phyloP scores from a whole-genome alignment of 2,113 vertebrate species.

The Lasiurus borealis region DNA sequence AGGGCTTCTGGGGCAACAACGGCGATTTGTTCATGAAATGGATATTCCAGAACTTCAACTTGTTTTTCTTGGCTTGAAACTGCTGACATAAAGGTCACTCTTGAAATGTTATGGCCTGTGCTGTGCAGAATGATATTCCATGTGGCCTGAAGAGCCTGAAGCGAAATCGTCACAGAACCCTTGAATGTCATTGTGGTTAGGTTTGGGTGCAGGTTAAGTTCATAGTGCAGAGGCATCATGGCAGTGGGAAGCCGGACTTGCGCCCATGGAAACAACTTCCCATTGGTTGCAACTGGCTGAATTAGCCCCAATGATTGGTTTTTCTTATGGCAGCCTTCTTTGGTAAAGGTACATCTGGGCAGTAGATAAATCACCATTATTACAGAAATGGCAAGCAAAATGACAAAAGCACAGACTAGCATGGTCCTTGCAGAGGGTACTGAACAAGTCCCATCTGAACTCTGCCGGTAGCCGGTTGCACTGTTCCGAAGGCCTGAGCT shows the following conservation, averaged over 20 bases:
- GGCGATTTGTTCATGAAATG: slow-evolving; percentile 92
- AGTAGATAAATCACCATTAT: slow-evolving; percentile 93
- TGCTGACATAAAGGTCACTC: slow-evolving; percentile 82
- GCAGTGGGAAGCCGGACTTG: slow-evolving; percentile 90
- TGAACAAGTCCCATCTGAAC: slow-evolving; percentile 87
- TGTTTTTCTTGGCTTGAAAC: slow-evolving; percentile 78
- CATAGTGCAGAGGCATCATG: slow-evolving; percentile 91
- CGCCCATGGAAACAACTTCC: slow-evolving; percentile 94
- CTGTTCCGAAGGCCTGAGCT: slow-evolving; percentile 90
- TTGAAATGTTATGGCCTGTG: slow-evolving; percentile 91
- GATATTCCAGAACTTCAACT: slow-evolving; percentile 91
- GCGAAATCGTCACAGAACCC: slow-evolving; percentile 90
- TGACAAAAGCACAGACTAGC: slow-evolving; percentile 89
- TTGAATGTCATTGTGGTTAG: slow-evolving; percentile 90
- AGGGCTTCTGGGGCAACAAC: slow-evolving; percentile 89
- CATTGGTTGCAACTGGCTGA: slow-evolving; percentile 91
- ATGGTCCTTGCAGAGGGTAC: slow-evolving; percentile 89
- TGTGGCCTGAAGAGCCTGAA: slow-evolving; percentile 88
- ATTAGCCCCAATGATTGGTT: slow-evolving; percentile 87
- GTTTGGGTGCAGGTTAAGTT: slow-evolving; percentile 92
- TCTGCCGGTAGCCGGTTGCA: slow-evolving; percentile 89
- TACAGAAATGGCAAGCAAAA: slow-evolving; percentile 91
- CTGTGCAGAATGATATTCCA: slow-evolving; percentile 93
- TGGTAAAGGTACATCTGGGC: slow-evolving; percentile 96
- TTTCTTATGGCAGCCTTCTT: slow-evolving; percentile 92